These are phyloP conservation scores for Maconellicoccus hirsutus DNA, from an alignment of 1,140 invertebrate species.

Conservation along the genomic window DNA sequence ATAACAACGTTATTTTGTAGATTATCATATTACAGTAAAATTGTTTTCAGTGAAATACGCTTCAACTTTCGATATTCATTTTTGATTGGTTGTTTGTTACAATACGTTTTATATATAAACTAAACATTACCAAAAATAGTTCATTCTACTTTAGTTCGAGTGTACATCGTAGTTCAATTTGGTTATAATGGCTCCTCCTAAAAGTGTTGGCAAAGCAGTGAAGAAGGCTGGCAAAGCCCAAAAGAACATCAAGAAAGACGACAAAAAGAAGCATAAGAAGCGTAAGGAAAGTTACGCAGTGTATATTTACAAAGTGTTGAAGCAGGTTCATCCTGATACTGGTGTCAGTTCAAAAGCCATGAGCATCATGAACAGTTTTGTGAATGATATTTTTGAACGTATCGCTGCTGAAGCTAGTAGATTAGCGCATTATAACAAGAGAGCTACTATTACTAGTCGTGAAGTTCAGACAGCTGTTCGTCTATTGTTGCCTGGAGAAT, in stretches of 20 bases:
- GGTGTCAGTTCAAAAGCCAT: slow-evolving; percentile 51
- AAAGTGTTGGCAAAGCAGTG: slow-evolving; percentile 30
- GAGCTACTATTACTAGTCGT: slow-evolving; percentile 41
- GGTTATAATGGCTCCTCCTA: not conserved
- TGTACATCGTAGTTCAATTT: not conserved
- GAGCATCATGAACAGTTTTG: slow-evolving; percentile 51
- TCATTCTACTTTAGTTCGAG: not conserved
- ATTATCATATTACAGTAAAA: too few relatives aligned
- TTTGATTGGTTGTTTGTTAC: not conserved
- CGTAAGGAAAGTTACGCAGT: slow-evolving; percentile 56
- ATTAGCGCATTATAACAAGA: slow-evolving; percentile 43
- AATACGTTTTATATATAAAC: not conserved
- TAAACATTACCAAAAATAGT: not conserved
- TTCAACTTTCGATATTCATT: too few relatives aligned
- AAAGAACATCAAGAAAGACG: slow-evolving; percentile 35
- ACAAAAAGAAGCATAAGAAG: slow-evolving; percentile 42
- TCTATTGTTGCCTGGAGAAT: slow-evolving; percentile 47
- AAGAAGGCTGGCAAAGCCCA: slow-evolving; percentile 45
- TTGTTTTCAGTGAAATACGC: too few relatives aligned
- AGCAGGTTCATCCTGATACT: slow-evolving; percentile 55
- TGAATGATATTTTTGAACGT: slow-evolving; percentile 47
- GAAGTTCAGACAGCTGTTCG: slow-evolving; percentile 51
- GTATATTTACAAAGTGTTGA: slow-evolving; percentile 59
- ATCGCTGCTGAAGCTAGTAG: slow-evolving; percentile 42
- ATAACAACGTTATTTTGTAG: too few relatives aligned